Base-by-base conservation (phyloP, 2,113 vertebrate genomes). In the Sapajus apella region DNA sequence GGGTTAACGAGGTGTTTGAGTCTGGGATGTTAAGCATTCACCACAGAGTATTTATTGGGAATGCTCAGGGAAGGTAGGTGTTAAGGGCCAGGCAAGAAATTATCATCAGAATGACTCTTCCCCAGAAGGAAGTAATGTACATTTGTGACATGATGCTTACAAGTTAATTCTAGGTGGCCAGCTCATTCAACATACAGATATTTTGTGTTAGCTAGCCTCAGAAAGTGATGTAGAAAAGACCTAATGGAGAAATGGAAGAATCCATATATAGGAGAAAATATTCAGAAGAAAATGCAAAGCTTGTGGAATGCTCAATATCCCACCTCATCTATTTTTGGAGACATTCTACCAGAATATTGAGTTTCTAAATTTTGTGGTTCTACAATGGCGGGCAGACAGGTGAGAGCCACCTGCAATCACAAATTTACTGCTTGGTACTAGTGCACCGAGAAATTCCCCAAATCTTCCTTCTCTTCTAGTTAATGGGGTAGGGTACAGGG, bases 401-500 rank as follows among this genome's bases (percentile, higher is more conserved):
- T 32, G 27, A 45, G 18, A 79, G 23, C 1, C 8, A 72, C 8
- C 1, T 12, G 0, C 16, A 55, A 17, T 84, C 30, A 5, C 37
- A 73, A 90, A 20, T 0, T 1, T 55, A 4, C 8, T 52, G 3
- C 5, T 72, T 1, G 13, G 1, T 35, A n/a, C 0, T 72, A 66
- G 18, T 45, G 64, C 58, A 47, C 25, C 64, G 14, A 87, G 13
- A 73, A 91, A 3, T 7, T 90, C 16, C 66, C 16, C 32, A 17
- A 35, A 68, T 68, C 3, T 32, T 45, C 23, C 32, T 5, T 68
- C 40, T n/a, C 14, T 37, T 91, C 32, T 58, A 85, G 13, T 40
- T 16, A 25, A 21, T 1, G 2, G 20, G 16, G 12, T 30, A 35
- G 10, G 8, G 0, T 11, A 8, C n/a, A 4, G 6, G 32, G 8